Conservation (phyloP, 1,140 invertebrate genomes). For the Pinna nobilis region DNA sequence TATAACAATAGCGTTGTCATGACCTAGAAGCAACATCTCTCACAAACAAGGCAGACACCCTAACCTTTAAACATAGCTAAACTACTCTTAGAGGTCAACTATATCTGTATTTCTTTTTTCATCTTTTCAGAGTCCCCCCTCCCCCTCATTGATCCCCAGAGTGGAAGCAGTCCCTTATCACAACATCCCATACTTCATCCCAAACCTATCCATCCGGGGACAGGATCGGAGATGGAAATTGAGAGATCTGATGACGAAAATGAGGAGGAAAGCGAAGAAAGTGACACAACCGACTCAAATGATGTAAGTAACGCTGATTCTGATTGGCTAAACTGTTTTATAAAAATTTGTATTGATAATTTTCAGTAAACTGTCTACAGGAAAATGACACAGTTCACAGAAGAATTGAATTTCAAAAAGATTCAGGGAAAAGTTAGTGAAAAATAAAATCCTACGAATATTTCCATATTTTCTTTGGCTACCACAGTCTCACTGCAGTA, state of each 20-base stretch:
- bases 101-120: neutral
- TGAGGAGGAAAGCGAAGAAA: conserved; percentile 36
- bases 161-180: conserved; percentile 22
- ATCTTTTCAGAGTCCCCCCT: conserved; percentile 34
- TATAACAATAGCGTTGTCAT: neutral
- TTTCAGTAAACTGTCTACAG: too few relatives aligned
- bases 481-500: too few relatives aligned
- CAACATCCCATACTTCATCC: conserved; percentile 47
- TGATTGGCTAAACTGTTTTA: too few relatives aligned
- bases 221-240: conserved; percentile 56
- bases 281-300: conserved; percentile 48
- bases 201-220: conserved; percentile 48
- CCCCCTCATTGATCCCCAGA: conserved; percentile 36
- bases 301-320: conserved; percentile 52
- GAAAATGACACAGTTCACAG: too few relatives aligned
- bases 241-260: conserved; percentile 45
- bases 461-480: too few relatives aligned
- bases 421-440: too few relatives aligned
- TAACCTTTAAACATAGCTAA: neutral
- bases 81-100: neutral
- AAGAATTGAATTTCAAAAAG: too few relatives aligned
- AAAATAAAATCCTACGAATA: too few relatives aligned
- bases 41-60: neutral
- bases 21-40: neutral
- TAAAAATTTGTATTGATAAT: too few relatives aligned